Conservation (phyloP, 2,113 vertebrate species). For the Calypte anna region DNA sequence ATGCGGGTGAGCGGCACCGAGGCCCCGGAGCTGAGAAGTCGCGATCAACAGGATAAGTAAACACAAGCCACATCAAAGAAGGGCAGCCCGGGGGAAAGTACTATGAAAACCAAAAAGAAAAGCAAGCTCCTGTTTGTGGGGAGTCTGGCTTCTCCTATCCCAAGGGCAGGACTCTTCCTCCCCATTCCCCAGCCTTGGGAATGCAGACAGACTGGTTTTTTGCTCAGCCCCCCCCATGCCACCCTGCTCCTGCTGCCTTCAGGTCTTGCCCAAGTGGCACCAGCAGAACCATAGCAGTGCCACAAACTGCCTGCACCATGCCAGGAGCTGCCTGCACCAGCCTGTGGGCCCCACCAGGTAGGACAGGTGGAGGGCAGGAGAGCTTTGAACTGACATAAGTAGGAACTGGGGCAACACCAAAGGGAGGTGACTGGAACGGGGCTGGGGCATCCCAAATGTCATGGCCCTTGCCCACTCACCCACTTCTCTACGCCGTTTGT, state of each 20-base stretch:
- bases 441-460: background rate
- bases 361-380: background rate
- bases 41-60: background rate
- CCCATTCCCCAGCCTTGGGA: background rate
- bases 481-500: constrained; percentile 93
- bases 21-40: background rate
- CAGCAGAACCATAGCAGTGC: background rate
- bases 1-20: rapidly evolving
- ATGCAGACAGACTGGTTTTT: background rate
- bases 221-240: background rate
- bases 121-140: background rate
- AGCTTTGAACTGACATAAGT: background rate
- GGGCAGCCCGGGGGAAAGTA: background rate
- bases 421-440: rapidly evolving
- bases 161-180: background rate
- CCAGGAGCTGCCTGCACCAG: background rate
- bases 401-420: background rate
- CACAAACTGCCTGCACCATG: no score
- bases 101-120: background rate
- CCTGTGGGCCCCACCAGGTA: background rate
- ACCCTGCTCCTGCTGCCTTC: background rate
- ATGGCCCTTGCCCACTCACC: constrained; percentile 76
- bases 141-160: constrained; percentile 17
- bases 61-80: background rate
- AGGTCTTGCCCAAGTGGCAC: background rate